Base-by-base conservation (phyloP, 2,888 invertebrate species). In the Dryadula phaetusa region DNA sequence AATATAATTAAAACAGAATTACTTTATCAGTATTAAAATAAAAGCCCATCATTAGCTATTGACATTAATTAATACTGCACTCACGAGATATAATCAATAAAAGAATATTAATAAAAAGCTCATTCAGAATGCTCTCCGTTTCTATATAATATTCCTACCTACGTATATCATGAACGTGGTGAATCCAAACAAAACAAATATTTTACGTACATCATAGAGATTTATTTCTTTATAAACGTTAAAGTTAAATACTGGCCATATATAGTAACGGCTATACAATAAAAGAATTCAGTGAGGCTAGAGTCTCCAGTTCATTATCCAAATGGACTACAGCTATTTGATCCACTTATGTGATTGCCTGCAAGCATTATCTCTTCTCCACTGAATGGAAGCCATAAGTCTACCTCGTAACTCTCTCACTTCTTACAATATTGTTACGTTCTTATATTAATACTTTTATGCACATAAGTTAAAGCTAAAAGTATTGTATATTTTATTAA, bases 311-410 rank as follows among this genome's bases (percentile, higher is more conserved):
- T 92, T 92, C 92, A 91, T 92, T 92, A 92, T 88, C 86, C 89
- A 92, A 92, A 92, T 92, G 92, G 92, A 92, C 89, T 91, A 87
- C 86, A 90, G 89, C 90, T 92, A 92, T 92, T 91, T 92, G 91
- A 92, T 92, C 91, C 92, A 92, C 92, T 92, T 92, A 91, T 92
- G 91, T 88, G 92, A 92, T 92, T 92, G 92, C 91, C 88, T 91
- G 90, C 88, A 88, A 90, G 87, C 89, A 91, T 92, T 92, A 92
- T 91, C 91, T 92, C 86, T 90, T 82, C 81, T 87, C 82, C 80
- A 82, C 84, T 83, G 91, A 91, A 92, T 91, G 87, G 87, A 86
- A 86, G 84, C 89, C 86, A 90, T 92, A 91, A 89, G 90, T 92
- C 88, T 90, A 88, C 86, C 87, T 87, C 88, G 90, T 90, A 92